Evolutionary conservation across 2,113 vertebrate species (phyloP).

Genomic region (Lepus europaeus): DNA sequence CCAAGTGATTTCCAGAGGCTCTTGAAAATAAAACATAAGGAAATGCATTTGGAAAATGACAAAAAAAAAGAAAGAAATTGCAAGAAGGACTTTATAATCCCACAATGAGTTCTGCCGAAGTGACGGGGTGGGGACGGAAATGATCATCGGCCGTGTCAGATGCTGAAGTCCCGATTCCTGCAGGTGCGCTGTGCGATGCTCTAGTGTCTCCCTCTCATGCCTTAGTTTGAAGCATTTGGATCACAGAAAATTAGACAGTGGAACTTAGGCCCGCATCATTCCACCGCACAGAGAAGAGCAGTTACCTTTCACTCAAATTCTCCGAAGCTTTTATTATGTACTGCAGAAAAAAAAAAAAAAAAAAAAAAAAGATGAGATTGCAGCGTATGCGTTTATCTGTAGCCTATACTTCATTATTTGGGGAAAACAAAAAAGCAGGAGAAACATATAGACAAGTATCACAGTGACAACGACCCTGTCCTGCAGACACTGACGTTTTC

Average conservation of each 20-base stretch:
- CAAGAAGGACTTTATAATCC: background rate
- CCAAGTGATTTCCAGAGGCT: background rate
- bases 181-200: background rate
- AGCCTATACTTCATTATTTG: conserved; percentile 1
- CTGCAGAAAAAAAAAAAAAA: background rate
- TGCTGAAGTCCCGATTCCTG: background rate
- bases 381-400: background rate
- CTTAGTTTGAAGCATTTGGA: conserved; percentile 9
- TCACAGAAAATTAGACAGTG: conserved; percentile 19
- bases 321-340: background rate
- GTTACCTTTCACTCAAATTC: background rate
- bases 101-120: background rate
- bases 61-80: background rate
- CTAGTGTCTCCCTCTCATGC: background rate
- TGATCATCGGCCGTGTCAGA: too few relatives aligned
- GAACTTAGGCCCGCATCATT: background rate
- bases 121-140: background rate
- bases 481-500: background rate
- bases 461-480: background rate
- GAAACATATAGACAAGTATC: background rate
- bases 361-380: background rate
- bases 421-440: background rate
- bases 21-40: conserved; percentile 39
- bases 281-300: background rate
- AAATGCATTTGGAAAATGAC: conserved; percentile 56